Evolutionary conservation across 2,888 invertebrate species (phyloP).

Genomic region (Alentia gelatinosa): DNA sequence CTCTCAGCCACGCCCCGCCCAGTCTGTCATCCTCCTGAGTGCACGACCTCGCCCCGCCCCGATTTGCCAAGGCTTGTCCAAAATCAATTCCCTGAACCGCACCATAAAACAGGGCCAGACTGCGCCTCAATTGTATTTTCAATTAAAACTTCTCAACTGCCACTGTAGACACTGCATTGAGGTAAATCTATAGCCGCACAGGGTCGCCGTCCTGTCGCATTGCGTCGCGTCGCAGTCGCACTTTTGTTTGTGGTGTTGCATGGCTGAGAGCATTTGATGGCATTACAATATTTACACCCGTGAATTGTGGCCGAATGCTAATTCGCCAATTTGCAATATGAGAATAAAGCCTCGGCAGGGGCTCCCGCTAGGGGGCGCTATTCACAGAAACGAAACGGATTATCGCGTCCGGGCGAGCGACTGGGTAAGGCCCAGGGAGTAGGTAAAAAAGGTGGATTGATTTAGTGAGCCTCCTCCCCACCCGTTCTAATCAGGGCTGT

Average conservation of each 20-base stretch:
- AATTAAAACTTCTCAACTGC: too few species aligned
- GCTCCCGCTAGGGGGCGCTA: background rate
- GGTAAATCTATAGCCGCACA: too few species aligned
- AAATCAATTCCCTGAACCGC: too few species aligned
- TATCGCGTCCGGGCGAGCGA: background rate
- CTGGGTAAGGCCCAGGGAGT: background rate
- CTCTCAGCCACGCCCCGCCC: background rate
- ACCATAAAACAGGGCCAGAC: too few species aligned
- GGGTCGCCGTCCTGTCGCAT: too few species aligned
- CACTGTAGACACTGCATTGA: too few species aligned
- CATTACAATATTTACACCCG: background rate
- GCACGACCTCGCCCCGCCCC: background rate
- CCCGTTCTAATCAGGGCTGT: background rate
- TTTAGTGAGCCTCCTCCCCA: background rate
- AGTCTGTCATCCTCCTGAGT: background rate
- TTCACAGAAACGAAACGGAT: background rate
- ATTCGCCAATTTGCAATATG: constrained; percentile 26
- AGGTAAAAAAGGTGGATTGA: background rate
- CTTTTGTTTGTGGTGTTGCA: too few species aligned
- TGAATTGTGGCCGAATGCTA: constrained; percentile 21
- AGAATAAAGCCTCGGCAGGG: background rate
- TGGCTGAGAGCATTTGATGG: too few species aligned
- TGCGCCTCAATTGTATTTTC: too few species aligned
- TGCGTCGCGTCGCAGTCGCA: too few species aligned
- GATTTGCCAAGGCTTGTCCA: background rate